phyloP scores from a whole-genome alignment of 2,113 vertebrate genomes.

The Salvelinus alpinus region DNA sequence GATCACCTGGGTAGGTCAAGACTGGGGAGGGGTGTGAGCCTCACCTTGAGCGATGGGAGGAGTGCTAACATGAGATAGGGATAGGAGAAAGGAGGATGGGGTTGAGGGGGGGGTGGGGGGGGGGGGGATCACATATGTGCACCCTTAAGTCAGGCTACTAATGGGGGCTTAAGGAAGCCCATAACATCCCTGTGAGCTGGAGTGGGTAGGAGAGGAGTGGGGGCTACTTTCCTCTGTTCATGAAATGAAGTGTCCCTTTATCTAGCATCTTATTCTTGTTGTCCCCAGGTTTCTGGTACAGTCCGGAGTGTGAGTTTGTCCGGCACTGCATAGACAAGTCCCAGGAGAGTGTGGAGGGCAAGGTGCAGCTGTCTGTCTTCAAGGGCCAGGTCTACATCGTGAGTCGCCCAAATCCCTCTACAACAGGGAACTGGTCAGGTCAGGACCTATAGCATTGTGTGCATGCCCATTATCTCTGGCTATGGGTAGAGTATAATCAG shows the following conservation, averaged over 20 bases:
- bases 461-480: background rate
- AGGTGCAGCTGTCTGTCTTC: conserved; percentile 85
- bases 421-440: conserved; percentile 96
- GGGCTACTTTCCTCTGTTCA: too few relatives aligned
- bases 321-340: conserved; percentile 85
- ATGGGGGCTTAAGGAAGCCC: background rate
- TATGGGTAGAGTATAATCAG: conserved; percentile 22
- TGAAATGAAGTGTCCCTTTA: too few relatives aligned
- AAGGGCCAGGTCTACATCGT: conserved; percentile 93
- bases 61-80: background rate
- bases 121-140: background rate
- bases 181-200: background rate
- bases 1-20: conserved; percentile 9
- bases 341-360: conserved; percentile 87
- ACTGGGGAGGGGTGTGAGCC: conserved; percentile 20
- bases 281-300: conserved; percentile 91
- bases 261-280: background rate
- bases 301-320: conserved; percentile 90
- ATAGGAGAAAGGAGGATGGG: background rate
- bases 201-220: too few relatives aligned
- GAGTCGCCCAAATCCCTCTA: conserved; percentile 88
- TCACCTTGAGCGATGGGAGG: conserved; percentile 36
- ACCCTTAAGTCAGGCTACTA: background rate
- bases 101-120: background rate
- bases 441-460: conserved; percentile 36